These are phyloP conservation scores for Acrossocheilus wenchowensis DNA, from an alignment of 2,797 vertebrate species.

Conservation along the genomic window DNA sequence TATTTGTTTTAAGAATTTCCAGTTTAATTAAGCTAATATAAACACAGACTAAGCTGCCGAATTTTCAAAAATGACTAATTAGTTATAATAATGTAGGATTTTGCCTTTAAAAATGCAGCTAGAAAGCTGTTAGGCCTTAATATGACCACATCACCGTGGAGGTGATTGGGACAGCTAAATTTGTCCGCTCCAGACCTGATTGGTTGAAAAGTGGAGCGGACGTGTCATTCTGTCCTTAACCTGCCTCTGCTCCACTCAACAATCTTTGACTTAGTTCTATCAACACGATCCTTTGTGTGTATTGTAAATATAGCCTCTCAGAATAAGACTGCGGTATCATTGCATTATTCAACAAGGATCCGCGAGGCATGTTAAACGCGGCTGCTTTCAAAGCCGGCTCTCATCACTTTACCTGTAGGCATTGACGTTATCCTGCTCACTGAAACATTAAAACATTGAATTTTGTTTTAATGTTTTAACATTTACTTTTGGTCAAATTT, in stretches of 20 bases:
- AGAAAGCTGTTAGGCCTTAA: not conserved
- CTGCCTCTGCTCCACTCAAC: conserved; percentile 7
- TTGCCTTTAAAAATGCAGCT: not conserved
- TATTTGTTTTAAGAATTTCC: not conserved
- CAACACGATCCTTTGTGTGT: conserved; percentile 53
- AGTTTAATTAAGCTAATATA: not conserved
- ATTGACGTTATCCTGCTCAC: conserved; percentile 2
- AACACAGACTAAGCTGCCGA: not conserved
- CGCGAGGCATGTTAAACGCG: conserved; percentile 15
- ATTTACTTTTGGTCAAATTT: conserved; percentile 17
- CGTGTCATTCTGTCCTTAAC: conserved; percentile 58
- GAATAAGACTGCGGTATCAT: conserved; percentile 30
- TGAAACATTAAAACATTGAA: conserved; percentile 18
- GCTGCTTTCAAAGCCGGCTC: conserved; percentile 42
- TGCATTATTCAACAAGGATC: conserved; percentile 50
- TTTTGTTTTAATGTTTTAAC: conserved; percentile 38
- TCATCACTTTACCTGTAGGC: conserved; percentile 44
- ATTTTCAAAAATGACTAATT: not conserved
- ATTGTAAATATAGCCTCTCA: conserved; percentile 52
- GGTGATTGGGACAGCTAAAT: conserved; percentile 38
- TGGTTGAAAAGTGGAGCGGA: conserved; percentile 57
- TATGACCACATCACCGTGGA: not conserved
- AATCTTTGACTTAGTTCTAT: conserved; percentile 54
- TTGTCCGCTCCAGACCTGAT: conserved; percentile 22
- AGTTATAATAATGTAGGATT: not conserved